A percentile compares a stretch with the other conserved stretches of the same genome.
Conservation (phyloP, 1,140 invertebrate species). For the Coptotermes formosanus region DNA sequence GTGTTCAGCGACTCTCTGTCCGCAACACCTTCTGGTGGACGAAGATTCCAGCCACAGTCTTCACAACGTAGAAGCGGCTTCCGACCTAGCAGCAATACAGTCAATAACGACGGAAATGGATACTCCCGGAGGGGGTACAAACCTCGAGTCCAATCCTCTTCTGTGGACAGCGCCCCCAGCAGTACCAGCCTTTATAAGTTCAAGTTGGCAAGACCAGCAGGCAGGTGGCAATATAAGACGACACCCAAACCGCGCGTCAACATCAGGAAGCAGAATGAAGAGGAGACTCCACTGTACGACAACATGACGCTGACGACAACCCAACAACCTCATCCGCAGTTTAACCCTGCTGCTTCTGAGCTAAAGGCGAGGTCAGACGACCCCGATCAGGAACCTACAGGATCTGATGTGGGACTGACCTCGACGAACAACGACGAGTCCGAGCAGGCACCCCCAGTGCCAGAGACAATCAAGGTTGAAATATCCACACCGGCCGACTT, state of each 20-base stretch:
- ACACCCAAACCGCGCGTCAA: constrained; percentile 80
- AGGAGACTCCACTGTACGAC: not conserved
- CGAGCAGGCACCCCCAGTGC: constrained; percentile 47
- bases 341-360: constrained; percentile 29
- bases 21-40: constrained; percentile 46
- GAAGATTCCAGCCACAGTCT: constrained; percentile 41
- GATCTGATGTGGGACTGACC: constrained; percentile 21
- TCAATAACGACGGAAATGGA: constrained; percentile 38
- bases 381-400: constrained; percentile 40
- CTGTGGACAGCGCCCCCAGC: constrained; percentile 46
- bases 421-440: constrained; percentile 43
- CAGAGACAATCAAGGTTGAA: constrained; percentile 74
- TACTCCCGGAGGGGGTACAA: constrained; percentile 57
- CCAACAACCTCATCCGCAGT: constrained; percentile 45
- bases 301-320: constrained; percentile 51
- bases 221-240: constrained; percentile 85
- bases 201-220: constrained; percentile 72
- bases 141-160: constrained; percentile 52
- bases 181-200: constrained; percentile 68
- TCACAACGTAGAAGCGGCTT: constrained; percentile 51
- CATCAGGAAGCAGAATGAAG: constrained; percentile 69
- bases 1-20: constrained; percentile 58
- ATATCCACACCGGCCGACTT: constrained; percentile 83
- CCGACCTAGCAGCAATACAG: constrained; percentile 51
- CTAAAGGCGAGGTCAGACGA: constrained; percentile 35